These are phyloP conservation scores for Diarsia brunnea DNA, from an alignment of 2,888 invertebrate genomes.

Conservation along the genomic window DNA sequence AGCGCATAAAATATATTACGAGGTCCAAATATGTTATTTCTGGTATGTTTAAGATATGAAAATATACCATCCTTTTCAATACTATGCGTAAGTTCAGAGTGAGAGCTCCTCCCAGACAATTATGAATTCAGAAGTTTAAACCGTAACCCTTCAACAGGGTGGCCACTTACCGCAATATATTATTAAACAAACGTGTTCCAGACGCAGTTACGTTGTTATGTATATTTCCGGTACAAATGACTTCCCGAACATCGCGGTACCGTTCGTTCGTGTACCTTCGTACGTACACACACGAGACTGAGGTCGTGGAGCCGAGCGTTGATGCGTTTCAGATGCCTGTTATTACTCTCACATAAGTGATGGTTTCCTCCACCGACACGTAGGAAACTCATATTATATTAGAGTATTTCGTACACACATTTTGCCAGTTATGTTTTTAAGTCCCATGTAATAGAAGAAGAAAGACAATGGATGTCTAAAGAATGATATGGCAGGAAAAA, in stretches of 20 bases:
- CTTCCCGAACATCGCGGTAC: not conserved
- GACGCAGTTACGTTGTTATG: conserved; percentile 8
- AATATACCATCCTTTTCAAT: not conserved
- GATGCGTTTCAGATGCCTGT: conserved; percentile 39
- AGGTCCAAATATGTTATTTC: not conserved
- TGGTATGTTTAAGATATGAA: not conserved
- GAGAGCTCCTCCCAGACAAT: not conserved
- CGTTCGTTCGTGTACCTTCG: conserved; percentile 3
- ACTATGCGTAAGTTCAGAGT: not conserved
- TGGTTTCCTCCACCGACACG: conserved; percentile 18
- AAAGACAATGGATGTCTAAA: too few species aligned
- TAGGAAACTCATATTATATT: not conserved
- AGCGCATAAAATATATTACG: not conserved
- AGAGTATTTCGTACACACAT: not conserved
- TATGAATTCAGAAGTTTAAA: conserved; percentile 20
- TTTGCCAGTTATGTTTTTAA: not conserved
- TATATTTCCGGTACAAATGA: conserved; percentile 27
- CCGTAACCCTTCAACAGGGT: not conserved
- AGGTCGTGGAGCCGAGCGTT: conserved; percentile 11
- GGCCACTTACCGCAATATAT: conserved; percentile 3
- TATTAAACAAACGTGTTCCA: conserved; percentile 14
- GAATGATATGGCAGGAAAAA: too few species aligned
- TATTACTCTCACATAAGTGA: conserved; percentile 31
- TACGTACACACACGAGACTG: not conserved
- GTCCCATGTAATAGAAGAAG: not conserved